Evolutionary conservation across 1,140 invertebrate genomes (phyloP).

Genomic region (Neotoxoptera formosana): DNA sequence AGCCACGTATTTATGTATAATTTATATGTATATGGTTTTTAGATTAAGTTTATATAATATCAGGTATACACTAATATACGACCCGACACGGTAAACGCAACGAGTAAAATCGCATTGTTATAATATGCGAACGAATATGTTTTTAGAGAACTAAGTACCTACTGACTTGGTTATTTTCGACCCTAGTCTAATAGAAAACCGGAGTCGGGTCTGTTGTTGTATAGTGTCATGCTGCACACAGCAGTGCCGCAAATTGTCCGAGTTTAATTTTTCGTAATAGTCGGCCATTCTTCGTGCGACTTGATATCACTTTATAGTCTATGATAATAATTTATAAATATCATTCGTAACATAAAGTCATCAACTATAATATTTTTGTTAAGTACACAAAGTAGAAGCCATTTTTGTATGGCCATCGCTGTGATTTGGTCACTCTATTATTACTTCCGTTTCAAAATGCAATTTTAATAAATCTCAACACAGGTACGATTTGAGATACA

Average conservation of each 20-base stretch:
- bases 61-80: neutral
- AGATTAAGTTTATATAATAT: slow-evolving; percentile 19
- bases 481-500: no score
- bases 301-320: neutral
- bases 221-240: neutral
- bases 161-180: neutral
- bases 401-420: neutral
- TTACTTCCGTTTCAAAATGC: neutral
- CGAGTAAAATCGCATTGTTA: neutral
- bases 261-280: neutral
- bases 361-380: no score
- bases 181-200: neutral
- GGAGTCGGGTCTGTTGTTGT: neutral
- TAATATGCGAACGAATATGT: neutral
- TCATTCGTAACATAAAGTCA: neutral
- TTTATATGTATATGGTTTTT: slow-evolving; percentile 14
- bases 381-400: no score
- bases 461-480: neutral
- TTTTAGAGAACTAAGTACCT: neutral
- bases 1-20: neutral
- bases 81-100: neutral
- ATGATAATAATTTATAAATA: neutral
- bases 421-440: neutral
- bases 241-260: neutral
- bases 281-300: neutral